Base-by-base conservation (phyloP, 2,797 vertebrate species). In the Rhincodon typus region DNA sequence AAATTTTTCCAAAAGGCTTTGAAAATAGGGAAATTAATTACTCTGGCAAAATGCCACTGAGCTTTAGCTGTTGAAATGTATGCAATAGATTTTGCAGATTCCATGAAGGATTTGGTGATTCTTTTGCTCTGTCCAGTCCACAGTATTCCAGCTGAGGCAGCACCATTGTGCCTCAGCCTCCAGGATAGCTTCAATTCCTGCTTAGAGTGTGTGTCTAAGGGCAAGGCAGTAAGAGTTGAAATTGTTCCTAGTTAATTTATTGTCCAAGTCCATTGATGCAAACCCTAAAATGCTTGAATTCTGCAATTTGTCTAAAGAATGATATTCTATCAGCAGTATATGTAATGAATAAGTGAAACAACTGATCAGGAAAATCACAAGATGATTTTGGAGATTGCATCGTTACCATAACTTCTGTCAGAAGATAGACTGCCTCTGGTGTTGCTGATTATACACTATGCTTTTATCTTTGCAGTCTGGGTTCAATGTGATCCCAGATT, bases 91-190 rank as follows among this genome's bases (percentile, higher is more conserved):
- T 95, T 42, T 74, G 70, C 70, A 95, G 94, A 95, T 77, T 95
- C 70, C 70, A 50, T 95, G 21, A 95, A 95, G 69, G 42, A 21
- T 46, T 95, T 77, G 7, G 69, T 53, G 42, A 74, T 72, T 95
- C 94, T n/a, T 34, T 74, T 94, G 17, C 91, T 46, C 91, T 30
- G 25, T 27, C 38, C 69, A 69, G 93, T 50, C 94, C 12, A 30
- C 70, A 91, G 34, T 91, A 19, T 10, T 69, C n/a, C 62, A 93
- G 34, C n/a, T 69, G n/a, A 23, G 90, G 62, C 42, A 30, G 70
- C 57, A 57, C 70, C 94, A 95, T 95, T 95, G 46, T 77, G 42
- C 94, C 50, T 57, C 70, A 30, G 46, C 46, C 94, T 95, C 69
- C 69, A 74, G 69, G 70, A 30, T 53, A 34, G 42, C 74, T 95